Conservation (phyloP, 2,888 invertebrate genomes). For the Odontocerum albicorne region DNA sequence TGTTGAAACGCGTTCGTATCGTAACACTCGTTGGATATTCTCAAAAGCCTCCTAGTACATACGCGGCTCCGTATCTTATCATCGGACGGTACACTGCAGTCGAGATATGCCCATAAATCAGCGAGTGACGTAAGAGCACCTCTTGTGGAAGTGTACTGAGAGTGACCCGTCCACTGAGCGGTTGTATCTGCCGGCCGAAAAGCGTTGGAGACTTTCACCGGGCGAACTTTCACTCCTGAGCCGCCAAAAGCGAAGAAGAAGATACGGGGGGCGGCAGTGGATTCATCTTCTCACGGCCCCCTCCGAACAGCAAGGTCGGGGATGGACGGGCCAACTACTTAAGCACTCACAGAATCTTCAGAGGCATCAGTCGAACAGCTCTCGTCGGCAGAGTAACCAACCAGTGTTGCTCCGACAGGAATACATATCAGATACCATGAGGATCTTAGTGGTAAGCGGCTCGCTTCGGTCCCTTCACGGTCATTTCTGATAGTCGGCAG, state of each 20-base stretch:
- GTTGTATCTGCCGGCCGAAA: constrained; percentile 23
- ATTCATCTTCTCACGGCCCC: constrained; percentile 24
- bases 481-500: constrained; percentile 18
- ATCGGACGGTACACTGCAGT: no score
- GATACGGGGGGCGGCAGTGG: constrained; percentile 8
- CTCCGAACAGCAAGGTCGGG: constrained; percentile 16
- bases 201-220: constrained; percentile 22
- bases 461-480: constrained; percentile 5
- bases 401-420: constrained; percentile 27
- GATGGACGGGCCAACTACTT: constrained; percentile 21
- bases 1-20: no score
- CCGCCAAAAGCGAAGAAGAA: constrained; percentile 27
- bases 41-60: no score
- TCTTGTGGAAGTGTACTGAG: neutral
- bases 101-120: neutral
- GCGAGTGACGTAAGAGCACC: constrained; percentile 11
- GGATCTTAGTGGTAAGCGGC: constrained; percentile 36
- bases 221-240: constrained; percentile 37
- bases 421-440: constrained; percentile 29
- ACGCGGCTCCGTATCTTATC: no score
- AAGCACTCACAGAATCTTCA: constrained; percentile 19
- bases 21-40: no score
- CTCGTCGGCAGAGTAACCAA: constrained; percentile 29
- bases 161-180: neutral
- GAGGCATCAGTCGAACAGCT: constrained; percentile 28